Evolutionary conservation across 2,888 invertebrate species (phyloP).

Genomic region (Agrypnus murinus): DNA sequence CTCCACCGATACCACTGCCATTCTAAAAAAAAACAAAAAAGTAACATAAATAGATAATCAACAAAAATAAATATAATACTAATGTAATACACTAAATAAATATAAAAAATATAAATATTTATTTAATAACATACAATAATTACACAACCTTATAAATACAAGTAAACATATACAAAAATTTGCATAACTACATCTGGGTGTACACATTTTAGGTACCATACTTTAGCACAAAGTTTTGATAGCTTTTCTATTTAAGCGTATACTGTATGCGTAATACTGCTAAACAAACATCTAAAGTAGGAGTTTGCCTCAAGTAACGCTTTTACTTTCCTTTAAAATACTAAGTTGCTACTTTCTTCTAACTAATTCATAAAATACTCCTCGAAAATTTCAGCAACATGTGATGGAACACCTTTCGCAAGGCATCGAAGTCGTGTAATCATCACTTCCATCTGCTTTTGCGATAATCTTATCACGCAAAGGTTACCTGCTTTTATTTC

Average conservation of each 20-base stretch:
- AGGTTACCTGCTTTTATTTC: constrained; percentile 19
- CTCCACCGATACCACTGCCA: constrained; percentile 86
- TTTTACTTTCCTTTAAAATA: constrained; percentile 10
- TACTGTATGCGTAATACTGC: constrained; percentile 52
- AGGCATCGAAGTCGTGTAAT: neutral
- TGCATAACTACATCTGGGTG: constrained; percentile 44
- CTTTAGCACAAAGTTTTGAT: constrained; percentile 47
- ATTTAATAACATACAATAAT: constrained; percentile 37
- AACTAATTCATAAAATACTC: constrained; percentile 16
- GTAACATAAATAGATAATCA: constrained; percentile 73
- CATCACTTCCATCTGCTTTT: constrained; percentile 4
- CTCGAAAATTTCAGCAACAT: constrained; percentile 5
- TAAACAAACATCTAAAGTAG: constrained; percentile 47
- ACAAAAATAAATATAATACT: constrained; percentile 67
- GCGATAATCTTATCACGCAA: neutral
- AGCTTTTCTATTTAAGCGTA: constrained; percentile 39
- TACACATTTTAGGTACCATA: constrained; percentile 37
- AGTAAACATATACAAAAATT: constrained; percentile 37
- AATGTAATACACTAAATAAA: constrained; percentile 56
- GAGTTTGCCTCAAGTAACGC: constrained; percentile 3
- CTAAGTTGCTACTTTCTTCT: constrained; percentile 13
- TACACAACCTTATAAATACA: constrained; percentile 42
- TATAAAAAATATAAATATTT: constrained; percentile 57
- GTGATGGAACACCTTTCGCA: neutral
- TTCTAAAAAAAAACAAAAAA: constrained; percentile 86